Base-by-base conservation (phyloP, 2,888 invertebrate species). In the Apotomis turbidana region DNA sequence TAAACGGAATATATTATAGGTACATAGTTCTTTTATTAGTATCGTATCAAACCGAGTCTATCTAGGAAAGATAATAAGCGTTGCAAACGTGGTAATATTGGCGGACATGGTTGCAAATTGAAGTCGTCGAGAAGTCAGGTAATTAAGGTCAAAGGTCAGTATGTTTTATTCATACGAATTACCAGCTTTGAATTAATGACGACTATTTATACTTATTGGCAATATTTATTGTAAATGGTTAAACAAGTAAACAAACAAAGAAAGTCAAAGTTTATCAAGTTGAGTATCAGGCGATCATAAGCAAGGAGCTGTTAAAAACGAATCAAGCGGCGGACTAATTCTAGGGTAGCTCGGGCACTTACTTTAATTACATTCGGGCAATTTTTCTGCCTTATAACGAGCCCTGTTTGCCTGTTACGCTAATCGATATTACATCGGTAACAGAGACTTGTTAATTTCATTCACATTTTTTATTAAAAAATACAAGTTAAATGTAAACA, bases 251-350 rank as follows among this genome's bases (percentile, higher is more conserved):
- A 59, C 27, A 67, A 67, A 67, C 61, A 71, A 71, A 54, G 15
- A 38, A 52, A 38, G 61, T 57, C 9, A 51, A 54, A 15, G 12
- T 69, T 63, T 69, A 69, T 52, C 54, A 49, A 60, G 46, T 38
- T 3, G 12, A 80, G 78, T 81, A 85, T 81, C 80, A 83, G 81
- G 83, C 76, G 71, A 80, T 83, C 78, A 86, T 80, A 74, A 68
- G 77, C 76, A 79, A 79, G 73, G 78, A 80, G 82, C 77, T 84
- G 84, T 88, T 87, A 88, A 87, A 88, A 88, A 84, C 83, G 78
- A 84, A 88, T 88, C 85, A 88, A 79, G 78, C 75, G 75, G 75
- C 76, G 44, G 76, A 66, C 74, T 75, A 74, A 75, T 76, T 75
- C 62, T 58, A 70, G 74, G 70, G 74, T 69, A 55, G 70, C 63